A percentile compares a stretch with the other conserved stretches of the same genome.
Conservation (phyloP, 2,888 invertebrate genomes). For the Mechanitis mazaeus region DNA sequence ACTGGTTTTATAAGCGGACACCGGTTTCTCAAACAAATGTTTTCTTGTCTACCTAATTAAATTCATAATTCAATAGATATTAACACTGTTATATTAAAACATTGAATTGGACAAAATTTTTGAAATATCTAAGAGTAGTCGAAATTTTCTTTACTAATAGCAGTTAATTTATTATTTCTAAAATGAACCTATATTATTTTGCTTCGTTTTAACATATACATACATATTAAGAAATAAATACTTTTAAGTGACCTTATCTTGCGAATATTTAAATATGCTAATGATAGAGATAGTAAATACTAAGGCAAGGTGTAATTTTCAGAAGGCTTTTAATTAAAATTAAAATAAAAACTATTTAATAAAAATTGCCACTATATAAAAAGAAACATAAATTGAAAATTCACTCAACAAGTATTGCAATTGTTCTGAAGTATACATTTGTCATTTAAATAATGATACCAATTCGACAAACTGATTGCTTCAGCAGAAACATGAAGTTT, state of each 20-base stretch:
- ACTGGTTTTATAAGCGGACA: too few species aligned
- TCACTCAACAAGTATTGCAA: neutral
- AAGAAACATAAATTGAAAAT: neutral
- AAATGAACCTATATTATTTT: constrained; percentile 35
- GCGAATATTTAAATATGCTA: constrained; percentile 19
- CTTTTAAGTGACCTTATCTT: constrained; percentile 21
- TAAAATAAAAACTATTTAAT: neutral
- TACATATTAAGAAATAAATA: constrained; percentile 25
- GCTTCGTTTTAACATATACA: constrained; percentile 24
- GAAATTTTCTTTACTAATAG: constrained; percentile 35
- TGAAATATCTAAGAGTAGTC: constrained; percentile 17
- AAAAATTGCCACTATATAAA: neutral
- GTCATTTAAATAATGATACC: constrained; percentile 11
- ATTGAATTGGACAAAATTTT: too few species aligned
- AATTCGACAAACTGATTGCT: constrained; percentile 46
- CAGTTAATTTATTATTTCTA: constrained; percentile 34
- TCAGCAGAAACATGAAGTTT: constrained; percentile 42
- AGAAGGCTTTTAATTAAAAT: constrained; percentile 20
- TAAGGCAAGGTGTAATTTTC: constrained; percentile 17
- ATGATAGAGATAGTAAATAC: constrained; percentile 12
- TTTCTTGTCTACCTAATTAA: too few species aligned
- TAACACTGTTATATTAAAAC: too few species aligned
- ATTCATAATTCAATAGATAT: too few species aligned
- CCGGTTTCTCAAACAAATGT: too few species aligned
- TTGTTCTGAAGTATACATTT: neutral